Evolutionary conservation across 2,113 vertebrate genomes (phyloP).

Genomic region (Psilopsiagon aurifrons): DNA sequence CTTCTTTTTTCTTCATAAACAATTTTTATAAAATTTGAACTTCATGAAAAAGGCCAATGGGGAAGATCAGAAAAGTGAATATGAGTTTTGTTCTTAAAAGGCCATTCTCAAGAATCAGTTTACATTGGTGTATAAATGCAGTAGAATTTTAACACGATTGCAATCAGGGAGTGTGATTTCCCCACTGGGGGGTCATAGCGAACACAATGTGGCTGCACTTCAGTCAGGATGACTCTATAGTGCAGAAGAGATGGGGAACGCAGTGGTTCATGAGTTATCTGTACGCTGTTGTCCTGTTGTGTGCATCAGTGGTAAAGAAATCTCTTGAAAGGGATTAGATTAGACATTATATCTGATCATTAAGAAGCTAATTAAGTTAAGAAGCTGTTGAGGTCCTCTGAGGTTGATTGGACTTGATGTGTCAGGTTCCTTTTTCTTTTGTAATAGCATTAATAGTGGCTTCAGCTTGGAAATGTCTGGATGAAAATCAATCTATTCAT

Average conservation of each 20-base stretch:
- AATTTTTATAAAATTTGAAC: not conserved
- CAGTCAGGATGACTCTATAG: not conserved
- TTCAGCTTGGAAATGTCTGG: not conserved
- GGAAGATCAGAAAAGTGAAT: not conserved
- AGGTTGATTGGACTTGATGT: not conserved
- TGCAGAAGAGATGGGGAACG: not conserved
- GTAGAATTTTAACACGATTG: not conserved
- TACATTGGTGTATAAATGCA: not conserved
- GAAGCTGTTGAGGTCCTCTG: constrained; percentile 9
- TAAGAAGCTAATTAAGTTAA: not conserved
- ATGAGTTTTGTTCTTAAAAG: not conserved
- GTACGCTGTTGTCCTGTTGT: not conserved
- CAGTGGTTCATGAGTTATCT: not conserved
- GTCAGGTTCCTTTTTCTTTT: constrained; percentile 2
- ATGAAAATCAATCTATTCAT: not conserved
- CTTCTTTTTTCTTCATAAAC: not conserved
- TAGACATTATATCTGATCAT: constrained; percentile 33
- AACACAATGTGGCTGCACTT: not conserved
- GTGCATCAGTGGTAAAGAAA: not conserved
- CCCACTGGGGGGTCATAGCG: not conserved
- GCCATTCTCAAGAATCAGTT: not conserved
- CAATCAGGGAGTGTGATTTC: not conserved
- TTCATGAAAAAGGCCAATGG: not conserved
- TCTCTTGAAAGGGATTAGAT: constrained; percentile 16
- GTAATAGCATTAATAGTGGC: not conserved